These are phyloP conservation scores for Phanerotoma sp. DNA, from an alignment of 2,888 invertebrate genomes.

Conservation along the genomic window DNA sequence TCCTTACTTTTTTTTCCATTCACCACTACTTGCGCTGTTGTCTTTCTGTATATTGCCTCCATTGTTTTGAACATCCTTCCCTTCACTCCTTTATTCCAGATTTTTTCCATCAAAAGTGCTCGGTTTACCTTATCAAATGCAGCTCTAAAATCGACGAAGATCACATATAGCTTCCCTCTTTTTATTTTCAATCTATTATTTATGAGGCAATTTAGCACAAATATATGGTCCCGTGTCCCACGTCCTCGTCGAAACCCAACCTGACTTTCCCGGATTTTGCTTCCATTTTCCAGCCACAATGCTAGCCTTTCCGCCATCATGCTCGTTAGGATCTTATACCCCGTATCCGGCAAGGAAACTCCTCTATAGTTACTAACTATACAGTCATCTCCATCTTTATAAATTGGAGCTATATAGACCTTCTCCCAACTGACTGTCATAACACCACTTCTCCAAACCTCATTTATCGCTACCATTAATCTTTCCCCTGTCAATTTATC, in stretches of 20 bases:
- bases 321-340: slow-evolving; percentile 9
- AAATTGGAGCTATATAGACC: slow-evolving; percentile 5
- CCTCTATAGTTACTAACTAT: slow-evolving; percentile 13
- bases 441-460: neutral
- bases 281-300: neutral
- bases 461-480: neutral
- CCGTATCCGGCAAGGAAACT: slow-evolving; percentile 14
- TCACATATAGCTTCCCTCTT: neutral
- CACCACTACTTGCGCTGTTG: too few species aligned
- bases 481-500: neutral
- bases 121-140: neutral
- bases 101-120: neutral
- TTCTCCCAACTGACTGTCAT: slow-evolving; percentile 8
- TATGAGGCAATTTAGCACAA: neutral
- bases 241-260: neutral
- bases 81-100: neutral
- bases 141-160: neutral
- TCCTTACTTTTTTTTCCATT: neutral
- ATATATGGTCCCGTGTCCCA: neutral
- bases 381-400: slow-evolving; percentile 8
- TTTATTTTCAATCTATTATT: neutral
- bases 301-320: neutral
- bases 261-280: neutral
- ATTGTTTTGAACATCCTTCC: neutral
- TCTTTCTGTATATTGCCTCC: neutral